Evolutionary conservation across 1,140 invertebrate species (phyloP).

Genomic region (Ceratoteleas bidentatus): DNA sequence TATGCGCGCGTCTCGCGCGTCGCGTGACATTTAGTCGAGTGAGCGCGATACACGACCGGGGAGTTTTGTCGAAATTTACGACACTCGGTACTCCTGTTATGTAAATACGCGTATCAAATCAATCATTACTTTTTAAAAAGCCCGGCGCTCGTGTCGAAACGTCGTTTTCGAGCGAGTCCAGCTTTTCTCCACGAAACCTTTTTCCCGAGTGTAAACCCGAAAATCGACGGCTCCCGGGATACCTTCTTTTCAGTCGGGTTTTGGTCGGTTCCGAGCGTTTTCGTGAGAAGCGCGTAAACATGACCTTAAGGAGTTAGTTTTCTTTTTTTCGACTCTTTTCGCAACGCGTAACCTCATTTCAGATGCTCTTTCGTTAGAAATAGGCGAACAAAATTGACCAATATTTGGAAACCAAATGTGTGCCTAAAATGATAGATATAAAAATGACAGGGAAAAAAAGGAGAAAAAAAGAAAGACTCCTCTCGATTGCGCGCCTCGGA

Average conservation of each 20-base stretch:
- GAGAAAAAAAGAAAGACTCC: constrained; percentile 15
- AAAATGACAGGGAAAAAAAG: too few relatives aligned
- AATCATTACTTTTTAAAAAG: constrained; percentile 30
- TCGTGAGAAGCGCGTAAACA: constrained; percentile 19
- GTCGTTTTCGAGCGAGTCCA: too few relatives aligned
- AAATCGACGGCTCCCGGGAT: too few relatives aligned
- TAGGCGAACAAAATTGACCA: constrained; percentile 28
- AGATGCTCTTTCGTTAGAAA: constrained; percentile 33
- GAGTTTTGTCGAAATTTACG: constrained; percentile 45
- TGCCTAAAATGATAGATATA: constrained; percentile 29
- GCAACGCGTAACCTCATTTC: constrained; percentile 39
- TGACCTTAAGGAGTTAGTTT: constrained; percentile 11
- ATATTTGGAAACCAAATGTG: constrained; percentile 50
- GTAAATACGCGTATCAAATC: constrained; percentile 48
- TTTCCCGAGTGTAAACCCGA: too few relatives aligned
- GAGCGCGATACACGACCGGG: constrained; percentile 2
- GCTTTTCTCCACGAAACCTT: too few relatives aligned
- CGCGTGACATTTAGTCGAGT: constrained; percentile 40
- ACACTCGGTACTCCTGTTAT: constrained; percentile 37
- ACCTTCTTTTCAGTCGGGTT: too few relatives aligned
- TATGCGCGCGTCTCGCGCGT: constrained; percentile 15
- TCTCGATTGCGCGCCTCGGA: constrained; percentile 5
- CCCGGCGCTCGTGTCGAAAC: constrained; percentile 12
- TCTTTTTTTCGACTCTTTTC: too few relatives aligned
- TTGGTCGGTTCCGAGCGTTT: too few relatives aligned